Base-by-base conservation (phyloP, 2,113 vertebrate genomes). In the Eulemur rufifrons region DNA sequence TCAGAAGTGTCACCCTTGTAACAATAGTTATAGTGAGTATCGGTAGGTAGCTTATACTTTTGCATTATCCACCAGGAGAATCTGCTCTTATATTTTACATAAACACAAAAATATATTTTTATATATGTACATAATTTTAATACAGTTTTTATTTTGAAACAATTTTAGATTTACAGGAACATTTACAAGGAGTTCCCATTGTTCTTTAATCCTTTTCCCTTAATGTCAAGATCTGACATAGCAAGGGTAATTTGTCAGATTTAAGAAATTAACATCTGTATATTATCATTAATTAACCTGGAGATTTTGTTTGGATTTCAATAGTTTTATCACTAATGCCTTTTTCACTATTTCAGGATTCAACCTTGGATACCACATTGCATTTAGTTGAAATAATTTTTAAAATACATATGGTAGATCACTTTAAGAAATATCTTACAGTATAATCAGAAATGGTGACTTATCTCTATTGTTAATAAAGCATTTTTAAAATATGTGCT, bases 391-490 rank as follows among this genome's bases (percentile, higher is more conserved):
- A 71, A 45, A 47, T 50, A 61, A 25, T 69, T 66, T 81, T 86
- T 18, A 85, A 69, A 71, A 54, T 18, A 68, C 50, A 76, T 59
- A 64, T 20, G 80, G 23, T 45, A 6, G 7, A 73, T 10, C 8
- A 71, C 29, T 89, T 96, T 85, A 89, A 96, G 59, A 59, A 87
- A 91, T 80, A 73, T 64, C 14, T 45, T 85, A 86, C 1, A 59
- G 11, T 42, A 50, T 64, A 71, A 95, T 66, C 18, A 85, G n/a
- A 47, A 47, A 74, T 94, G 45, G 4, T 59, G 59, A 66, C 25
- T 78, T 82, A 56, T 1, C 17, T 14, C 25, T 59, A 89, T 69
- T 27, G 63, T 86, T 80, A 80, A 91, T 86, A 86, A 66, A n/a
- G 52, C 86, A 71, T 85, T 54, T 95, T 89, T 14, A 66, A 88